phyloP scores from a whole-genome alignment of 2,797 vertebrate species.

The Pipistrellus nathusii region DNA sequence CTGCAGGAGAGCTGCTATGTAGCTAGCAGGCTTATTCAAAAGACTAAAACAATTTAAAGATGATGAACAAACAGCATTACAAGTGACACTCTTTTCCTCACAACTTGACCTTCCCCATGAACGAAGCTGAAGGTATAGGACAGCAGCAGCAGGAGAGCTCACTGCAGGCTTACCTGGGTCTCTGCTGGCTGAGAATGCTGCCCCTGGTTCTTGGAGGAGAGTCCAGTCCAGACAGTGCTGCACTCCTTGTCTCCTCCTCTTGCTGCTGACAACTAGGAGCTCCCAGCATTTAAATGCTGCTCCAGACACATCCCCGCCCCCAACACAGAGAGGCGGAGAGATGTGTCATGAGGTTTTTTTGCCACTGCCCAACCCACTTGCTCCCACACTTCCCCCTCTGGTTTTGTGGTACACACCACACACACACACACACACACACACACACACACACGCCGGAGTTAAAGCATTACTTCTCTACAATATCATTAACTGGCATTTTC shows the following conservation, averaged over 20 bases:
- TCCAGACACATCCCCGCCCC: conserved; percentile 64
- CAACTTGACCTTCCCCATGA: neutral
- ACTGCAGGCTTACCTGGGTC: conserved; percentile 82
- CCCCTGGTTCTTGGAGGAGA: neutral
- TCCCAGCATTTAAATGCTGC: conserved; percentile 88
- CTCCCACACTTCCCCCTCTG: conserved; percentile 89
- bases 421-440: conserved; percentile 37
- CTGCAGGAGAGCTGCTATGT: neutral
- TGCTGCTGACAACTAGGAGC: conserved; percentile 75
- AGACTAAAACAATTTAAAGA: neutral
- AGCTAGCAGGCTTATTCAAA: conserved; percentile 11
- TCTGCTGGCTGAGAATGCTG: conserved; percentile 5
- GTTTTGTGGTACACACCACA: conserved; percentile 87
- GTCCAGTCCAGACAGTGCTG: conserved; percentile 22
- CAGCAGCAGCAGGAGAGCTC: fast-evolving
- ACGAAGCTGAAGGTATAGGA: neutral
- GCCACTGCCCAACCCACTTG: conserved; percentile 85
- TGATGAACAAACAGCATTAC: neutral
- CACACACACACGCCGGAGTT: conserved; percentile 82
- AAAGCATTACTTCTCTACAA: conserved; percentile 85
- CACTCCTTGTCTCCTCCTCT: conserved; percentile 11
- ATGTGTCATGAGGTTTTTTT: conserved; percentile 87
- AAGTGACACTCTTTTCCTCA: neutral
- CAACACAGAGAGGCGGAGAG: conserved; percentile 83
- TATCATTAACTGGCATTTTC: conserved; percentile 85